Evolutionary conservation across 2,888 invertebrate species (phyloP), one percentile per base, ranked within the genome.

Genomic region (Mechanitis mazaeus): DNA sequence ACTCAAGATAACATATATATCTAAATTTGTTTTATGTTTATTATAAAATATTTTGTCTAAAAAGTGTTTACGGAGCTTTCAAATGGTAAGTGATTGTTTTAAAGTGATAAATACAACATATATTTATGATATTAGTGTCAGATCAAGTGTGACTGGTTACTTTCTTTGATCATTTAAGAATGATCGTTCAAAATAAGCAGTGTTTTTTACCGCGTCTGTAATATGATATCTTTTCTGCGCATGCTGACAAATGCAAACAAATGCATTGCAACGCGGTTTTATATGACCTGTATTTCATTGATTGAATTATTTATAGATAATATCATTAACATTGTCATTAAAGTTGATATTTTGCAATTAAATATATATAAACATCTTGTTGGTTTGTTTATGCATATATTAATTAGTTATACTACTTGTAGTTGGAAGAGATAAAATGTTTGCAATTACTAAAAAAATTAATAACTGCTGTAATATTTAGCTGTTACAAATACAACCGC

Each of bases 161-260:
- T 85, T 86, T 85, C 83, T 75, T 83, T 80, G 73, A 71, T 73
- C 76, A 74, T 75, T 74, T 72, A 75, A 75, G 76, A 87, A 87
- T 84, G 86, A 80, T 79, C 81, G 79, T 84, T 80, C 80, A 84
- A 83, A 83, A 84, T 84, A 85, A 83, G 77, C 83, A 70, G 70
- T 64, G 75, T 75, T 84, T 84, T 85, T 84, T 81, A 78, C 72
- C 74, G 77, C 73, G 67, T 65, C 74, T 75, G 75, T 72, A 66
- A 68, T 68, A 64, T 60, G 65, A 69, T 66, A 64, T 66, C 64
- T 59, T 62, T 64, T 66, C 62, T 69, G 70, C 70, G 68, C 68
- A 67, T 67, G 66, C 58, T 63, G 67, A 69, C 64, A 65, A 65
- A 69, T 64, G 63, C 64, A 35, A 63, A 66, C 61, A 64, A 64